These are phyloP conservation scores for Egretta garzetta DNA, from an alignment of 2,113 vertebrate genomes.

Conservation along the genomic window DNA sequence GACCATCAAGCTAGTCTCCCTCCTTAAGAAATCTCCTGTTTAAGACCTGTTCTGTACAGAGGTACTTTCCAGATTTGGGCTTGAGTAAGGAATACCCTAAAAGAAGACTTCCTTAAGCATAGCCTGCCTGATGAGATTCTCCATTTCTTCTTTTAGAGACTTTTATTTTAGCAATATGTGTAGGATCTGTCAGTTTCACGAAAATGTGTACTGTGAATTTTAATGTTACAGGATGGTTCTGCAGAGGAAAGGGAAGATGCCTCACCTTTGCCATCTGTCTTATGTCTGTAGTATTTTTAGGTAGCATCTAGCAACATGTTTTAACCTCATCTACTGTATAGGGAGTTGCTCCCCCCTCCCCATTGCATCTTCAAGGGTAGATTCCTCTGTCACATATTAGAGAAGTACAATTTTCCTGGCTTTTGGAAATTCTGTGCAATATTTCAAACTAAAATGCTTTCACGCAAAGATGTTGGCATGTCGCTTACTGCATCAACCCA, in stretches of 20 bases:
- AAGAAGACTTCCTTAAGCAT: background rate
- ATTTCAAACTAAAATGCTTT: background rate
- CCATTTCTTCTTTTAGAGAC: background rate
- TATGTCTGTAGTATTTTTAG: background rate
- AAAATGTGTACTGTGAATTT: background rate
- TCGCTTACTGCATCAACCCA: background rate
- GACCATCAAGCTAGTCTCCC: background rate
- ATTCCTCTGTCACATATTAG: background rate
- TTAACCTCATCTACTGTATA: background rate
- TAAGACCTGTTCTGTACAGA: background rate
- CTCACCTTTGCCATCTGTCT: slow-evolving; percentile 14
- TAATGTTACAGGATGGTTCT: background rate
- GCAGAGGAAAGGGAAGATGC: background rate
- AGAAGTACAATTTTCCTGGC: background rate
- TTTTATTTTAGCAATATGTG: background rate
- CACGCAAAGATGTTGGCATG: background rate
- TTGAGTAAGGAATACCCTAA: background rate
- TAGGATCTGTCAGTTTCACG: background rate
- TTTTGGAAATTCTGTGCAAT: background rate
- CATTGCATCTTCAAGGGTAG: background rate
- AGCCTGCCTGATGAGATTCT: background rate
- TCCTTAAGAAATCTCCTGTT: background rate
- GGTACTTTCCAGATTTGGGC: background rate
- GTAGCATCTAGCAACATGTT: background rate
- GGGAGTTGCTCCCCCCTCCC: background rate